These are phyloP conservation scores for Cynaeus angustus DNA, from an alignment of 2,888 invertebrate species.

Conservation along the genomic window DNA sequence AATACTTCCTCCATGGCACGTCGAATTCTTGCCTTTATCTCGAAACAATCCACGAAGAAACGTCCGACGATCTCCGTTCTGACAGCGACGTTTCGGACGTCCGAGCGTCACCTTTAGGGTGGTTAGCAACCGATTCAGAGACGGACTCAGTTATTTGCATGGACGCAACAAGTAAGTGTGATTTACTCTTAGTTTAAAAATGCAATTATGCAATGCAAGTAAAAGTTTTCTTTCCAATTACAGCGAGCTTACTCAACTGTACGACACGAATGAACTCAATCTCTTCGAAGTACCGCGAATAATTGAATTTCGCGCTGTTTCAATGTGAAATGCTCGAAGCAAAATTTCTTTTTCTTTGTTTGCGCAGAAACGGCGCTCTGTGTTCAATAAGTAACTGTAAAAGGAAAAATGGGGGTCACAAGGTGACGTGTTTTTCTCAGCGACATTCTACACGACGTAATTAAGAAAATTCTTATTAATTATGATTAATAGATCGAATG, in stretches of 20 bases:
- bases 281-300: constrained; percentile 10
- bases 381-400: no score
- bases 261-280: constrained; percentile 11
- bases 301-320: constrained; percentile 9
- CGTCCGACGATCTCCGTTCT: constrained; percentile 87
- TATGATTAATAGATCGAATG: no score
- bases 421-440: no score
- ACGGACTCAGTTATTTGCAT: constrained; percentile 87
- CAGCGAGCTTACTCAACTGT: neutral
- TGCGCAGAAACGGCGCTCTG: no score
- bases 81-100: constrained; percentile 78
- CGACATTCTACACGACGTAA: no score
- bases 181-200: neutral
- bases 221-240: constrained; percentile 21
- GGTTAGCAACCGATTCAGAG: constrained; percentile 81
- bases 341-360: constrained; percentile 2
- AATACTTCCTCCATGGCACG: constrained; percentile 68
- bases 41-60: constrained; percentile 92
- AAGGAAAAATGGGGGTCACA: no score
- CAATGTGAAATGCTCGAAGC: neutral
- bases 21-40: constrained; percentile 79
- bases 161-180: constrained; percentile 71
- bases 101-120: constrained; percentile 69
- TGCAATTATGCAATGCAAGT: constrained; percentile 26
- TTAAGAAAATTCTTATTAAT: no score